Percentiles rank a stretch among this genome's conserved stretches.
Conservation (phyloP, 1,140 invertebrate genomes). For the Listronotus oregonensis region DNA sequence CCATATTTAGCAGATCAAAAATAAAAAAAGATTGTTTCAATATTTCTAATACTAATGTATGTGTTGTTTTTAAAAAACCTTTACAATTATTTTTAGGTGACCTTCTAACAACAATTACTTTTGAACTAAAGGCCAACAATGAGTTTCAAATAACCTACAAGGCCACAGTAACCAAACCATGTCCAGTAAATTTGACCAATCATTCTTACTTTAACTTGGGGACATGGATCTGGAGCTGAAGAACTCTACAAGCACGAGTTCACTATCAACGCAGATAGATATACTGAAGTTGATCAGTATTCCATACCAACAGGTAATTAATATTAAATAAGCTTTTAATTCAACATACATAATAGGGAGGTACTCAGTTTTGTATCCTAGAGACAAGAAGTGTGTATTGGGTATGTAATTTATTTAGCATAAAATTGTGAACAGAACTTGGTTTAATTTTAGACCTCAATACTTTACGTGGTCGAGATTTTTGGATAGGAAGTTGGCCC, state of each 20-base stretch:
- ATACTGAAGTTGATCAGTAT: constrained; percentile 73
- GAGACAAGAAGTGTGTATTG: not conserved
- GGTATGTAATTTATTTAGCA: no score
- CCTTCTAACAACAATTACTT: constrained; percentile 69
- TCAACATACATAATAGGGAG: no score
- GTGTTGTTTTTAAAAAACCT: no score
- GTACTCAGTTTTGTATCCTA: no score
- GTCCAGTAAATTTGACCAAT: constrained; percentile 89
- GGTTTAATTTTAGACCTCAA: no score
- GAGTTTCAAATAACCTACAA: constrained; percentile 73
- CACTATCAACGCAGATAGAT: constrained; percentile 74
- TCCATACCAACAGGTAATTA: constrained; percentile 81
- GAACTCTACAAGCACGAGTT: constrained; percentile 77
- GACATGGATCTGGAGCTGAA: constrained; percentile 65
- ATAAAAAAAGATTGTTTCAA: no score
- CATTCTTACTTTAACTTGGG: constrained; percentile 95
- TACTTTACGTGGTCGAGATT: no score
- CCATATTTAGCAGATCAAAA: no score
- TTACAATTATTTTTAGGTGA: constrained; percentile 60
- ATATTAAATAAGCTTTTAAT: not conserved
- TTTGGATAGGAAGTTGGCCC: no score
- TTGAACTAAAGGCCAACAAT: constrained; percentile 74
- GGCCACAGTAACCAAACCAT: constrained; percentile 75
- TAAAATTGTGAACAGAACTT: not conserved
- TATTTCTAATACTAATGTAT: no score